phyloP scores from a whole-genome alignment of 2,113 vertebrate genomes.

The Saccopteryx bilineata region DNA sequence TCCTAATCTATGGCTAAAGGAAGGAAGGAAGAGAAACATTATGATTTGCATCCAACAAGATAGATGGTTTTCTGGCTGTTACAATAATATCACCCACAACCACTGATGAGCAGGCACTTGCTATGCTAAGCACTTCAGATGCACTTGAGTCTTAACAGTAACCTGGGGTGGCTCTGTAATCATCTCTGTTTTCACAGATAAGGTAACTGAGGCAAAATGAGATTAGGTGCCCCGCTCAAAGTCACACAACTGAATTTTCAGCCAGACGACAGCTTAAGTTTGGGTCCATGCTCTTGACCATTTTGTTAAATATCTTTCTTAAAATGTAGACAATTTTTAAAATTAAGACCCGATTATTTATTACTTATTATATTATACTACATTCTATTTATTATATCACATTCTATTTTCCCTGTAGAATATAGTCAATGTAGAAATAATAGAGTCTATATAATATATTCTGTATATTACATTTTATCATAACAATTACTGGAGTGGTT shows the following conservation, averaged over 20 bases:
- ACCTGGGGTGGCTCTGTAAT: not conserved
- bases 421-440: not conserved
- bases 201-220: not conserved
- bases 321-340: not conserved
- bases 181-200: not conserved
- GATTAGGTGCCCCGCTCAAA: not conserved
- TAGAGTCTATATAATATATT: not conserved
- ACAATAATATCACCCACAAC: accelerated
- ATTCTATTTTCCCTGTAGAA: not conserved
- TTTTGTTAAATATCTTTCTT: not conserved
- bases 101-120: accelerated
- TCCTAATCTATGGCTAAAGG: slow-evolving; percentile 40
- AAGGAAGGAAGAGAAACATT: slow-evolving; percentile 17
- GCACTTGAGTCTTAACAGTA: accelerated
- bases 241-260: not conserved
- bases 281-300: not conserved
- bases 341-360: not conserved
- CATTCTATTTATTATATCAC: not conserved
- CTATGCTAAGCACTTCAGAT: not conserved
- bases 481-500: not conserved
- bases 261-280: not conserved
- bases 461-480: not conserved
- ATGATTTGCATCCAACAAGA: too few relatives aligned
- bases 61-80: not conserved
- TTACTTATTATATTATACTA: not conserved